Percentiles rank a stretch among this genome's conserved stretches.
phyloP scores from a whole-genome alignment of 2,113 vertebrate species.

The Corythornis vintsioides region DNA sequence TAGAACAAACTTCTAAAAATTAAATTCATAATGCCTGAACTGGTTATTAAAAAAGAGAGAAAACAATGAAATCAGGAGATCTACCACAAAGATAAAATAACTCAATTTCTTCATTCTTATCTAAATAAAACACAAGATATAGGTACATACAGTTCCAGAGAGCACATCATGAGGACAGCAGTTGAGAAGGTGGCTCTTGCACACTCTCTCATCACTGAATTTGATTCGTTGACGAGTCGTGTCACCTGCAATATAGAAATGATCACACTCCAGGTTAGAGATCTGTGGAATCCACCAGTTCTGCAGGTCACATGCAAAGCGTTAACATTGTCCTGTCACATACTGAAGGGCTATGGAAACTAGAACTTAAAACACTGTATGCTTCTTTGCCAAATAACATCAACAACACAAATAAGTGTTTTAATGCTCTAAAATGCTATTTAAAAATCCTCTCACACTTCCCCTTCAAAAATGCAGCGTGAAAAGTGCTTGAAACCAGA shows the following conservation, averaged over 20 bases:
- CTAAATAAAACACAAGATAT: neutral
- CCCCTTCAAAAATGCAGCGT: conserved; percentile 17
- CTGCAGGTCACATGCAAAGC: conserved; percentile 61
- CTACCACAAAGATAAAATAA: neutral
- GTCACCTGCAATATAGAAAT: conserved; percentile 86
- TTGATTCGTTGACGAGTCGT: conserved; percentile 96
- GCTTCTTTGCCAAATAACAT: conserved; percentile 9
- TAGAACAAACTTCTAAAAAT: neutral
- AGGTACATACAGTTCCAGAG: conserved; percentile 92
- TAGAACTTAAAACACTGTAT: conserved; percentile 47
- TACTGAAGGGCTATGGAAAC: neutral
- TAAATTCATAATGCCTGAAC: neutral
- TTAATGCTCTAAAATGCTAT: conserved; percentile 8
- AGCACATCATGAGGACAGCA: conserved; percentile 98
- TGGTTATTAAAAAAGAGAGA: neutral
- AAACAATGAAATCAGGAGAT: neutral
- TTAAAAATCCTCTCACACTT: conserved; percentile 10
- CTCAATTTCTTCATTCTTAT: neutral
- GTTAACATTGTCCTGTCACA: neutral
- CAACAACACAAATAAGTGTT: neutral
- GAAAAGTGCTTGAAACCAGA: conserved; percentile 33
- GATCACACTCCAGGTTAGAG: conserved; percentile 71
- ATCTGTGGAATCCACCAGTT: neutral
- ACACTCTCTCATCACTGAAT: conserved; percentile 96
- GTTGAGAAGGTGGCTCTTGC: conserved; percentile 98